Percentiles rank a stretch among this genome's conserved stretches.
Evolutionary conservation across 92 coral and sea anemone species (phyloP).

Genomic region (Phenganax marumi): DNA sequence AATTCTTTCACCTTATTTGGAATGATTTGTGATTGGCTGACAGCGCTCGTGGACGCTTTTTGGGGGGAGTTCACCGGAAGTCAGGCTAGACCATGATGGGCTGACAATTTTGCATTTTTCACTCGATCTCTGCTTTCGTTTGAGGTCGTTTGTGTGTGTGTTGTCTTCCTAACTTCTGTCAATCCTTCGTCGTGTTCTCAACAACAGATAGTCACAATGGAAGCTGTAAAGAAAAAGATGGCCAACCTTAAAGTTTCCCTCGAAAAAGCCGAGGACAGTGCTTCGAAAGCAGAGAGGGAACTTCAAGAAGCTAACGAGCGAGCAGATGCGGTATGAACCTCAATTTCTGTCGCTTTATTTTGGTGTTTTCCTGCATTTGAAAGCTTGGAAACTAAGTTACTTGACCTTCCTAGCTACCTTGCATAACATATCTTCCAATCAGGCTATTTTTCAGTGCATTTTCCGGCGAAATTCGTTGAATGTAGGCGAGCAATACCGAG

Average conservation of each 20-base stretch:
- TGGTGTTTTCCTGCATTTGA: background rate
- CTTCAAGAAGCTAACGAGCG: slow-evolving; percentile 72
- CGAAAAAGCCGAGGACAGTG: slow-evolving; percentile 74
- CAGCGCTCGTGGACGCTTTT: background rate
- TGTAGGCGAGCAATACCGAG: background rate
- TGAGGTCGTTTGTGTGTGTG: background rate
- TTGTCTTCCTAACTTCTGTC: slow-evolving; percentile 3
- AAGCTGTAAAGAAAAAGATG: slow-evolving; percentile 98
- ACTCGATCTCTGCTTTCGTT: slow-evolving; percentile 14
- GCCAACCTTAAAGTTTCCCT: slow-evolving; percentile 70
- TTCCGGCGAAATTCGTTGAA: background rate
- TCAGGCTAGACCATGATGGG: background rate
- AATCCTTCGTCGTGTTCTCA: slow-evolving; percentile 53
- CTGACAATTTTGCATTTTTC: background rate
- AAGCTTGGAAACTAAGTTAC: slow-evolving; percentile 17
- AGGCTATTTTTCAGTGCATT: slow-evolving; percentile 2
- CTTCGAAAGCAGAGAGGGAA: slow-evolving; percentile 77
- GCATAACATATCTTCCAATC: background rate
- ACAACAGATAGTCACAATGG: slow-evolving; percentile 78
- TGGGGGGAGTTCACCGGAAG: slow-evolving; percentile 43
- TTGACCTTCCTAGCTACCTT: slow-evolving; percentile 2
- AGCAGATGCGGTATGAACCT: slow-evolving; percentile 62
- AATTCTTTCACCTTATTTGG: slow-evolving; percentile 47
- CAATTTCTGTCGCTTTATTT: slow-evolving; percentile 31
- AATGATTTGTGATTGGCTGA: slow-evolving; percentile 35